A percentile compares a stretch with the other conserved stretches of the same genome.
These are phyloP conservation scores for Pterocles gutturalis DNA, from an alignment of 2,113 vertebrate genomes.

Conservation along the genomic window DNA sequence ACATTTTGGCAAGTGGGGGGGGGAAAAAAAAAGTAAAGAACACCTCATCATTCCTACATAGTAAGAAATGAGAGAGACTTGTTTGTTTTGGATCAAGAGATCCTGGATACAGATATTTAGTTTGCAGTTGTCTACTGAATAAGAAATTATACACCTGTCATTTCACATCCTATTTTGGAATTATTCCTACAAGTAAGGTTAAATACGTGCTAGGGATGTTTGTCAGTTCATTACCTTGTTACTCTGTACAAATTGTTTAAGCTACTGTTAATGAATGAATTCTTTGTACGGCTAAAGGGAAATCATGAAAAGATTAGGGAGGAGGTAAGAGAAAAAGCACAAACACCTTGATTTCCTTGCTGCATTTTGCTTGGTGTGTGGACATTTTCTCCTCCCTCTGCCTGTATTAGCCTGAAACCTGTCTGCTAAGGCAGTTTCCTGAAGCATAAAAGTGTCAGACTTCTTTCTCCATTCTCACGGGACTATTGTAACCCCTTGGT, in stretches of 20 bases:
- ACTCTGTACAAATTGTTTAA: neutral
- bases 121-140: neutral
- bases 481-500: neutral
- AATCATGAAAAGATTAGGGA: neutral
- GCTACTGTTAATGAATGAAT: neutral
- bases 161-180: neutral
- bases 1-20: neutral
- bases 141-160: neutral
- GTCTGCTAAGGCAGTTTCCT: neutral
- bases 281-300: neutral
- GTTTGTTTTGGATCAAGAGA: constrained; percentile 8
- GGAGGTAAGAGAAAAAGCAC: neutral
- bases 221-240: neutral
- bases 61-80: neutral
- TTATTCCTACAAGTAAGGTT: neutral
- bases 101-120: constrained; percentile 6
- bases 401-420: neutral
- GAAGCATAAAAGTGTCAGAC: neutral
- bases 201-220: neutral
- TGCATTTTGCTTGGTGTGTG: neutral
- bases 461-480: neutral
- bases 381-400: neutral
- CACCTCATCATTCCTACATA: neutral
- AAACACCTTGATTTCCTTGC: neutral
- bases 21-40: neutral